Evolutionary conservation across 2,888 invertebrate genomes (phyloP).

Genomic region (Tanypteryx hageni): DNA sequence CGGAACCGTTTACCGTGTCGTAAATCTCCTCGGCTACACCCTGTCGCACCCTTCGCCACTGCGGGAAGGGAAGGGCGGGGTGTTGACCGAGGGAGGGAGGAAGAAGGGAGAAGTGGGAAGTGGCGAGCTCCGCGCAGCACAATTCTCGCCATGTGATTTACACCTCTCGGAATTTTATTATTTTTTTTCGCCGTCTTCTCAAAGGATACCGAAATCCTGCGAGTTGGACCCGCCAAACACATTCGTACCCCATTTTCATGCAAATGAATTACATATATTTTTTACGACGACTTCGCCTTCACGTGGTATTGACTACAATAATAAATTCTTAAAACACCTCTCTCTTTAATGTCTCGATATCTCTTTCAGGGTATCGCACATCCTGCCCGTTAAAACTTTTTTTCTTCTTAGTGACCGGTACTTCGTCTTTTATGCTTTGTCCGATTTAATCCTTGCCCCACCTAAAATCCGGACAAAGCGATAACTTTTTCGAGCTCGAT

Average conservation of each 20-base stretch:
- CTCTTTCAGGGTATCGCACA: background rate
- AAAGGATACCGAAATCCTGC: conserved; percentile 10
- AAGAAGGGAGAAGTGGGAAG: background rate
- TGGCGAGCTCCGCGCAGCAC: background rate
- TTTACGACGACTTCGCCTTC: conserved; percentile 9
- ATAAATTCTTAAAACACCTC: background rate
- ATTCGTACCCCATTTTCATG: conserved; percentile 29
- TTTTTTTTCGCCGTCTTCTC: conserved; percentile 13
- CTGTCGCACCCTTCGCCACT: conserved; percentile 6
- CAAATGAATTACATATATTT: conserved; percentile 32
- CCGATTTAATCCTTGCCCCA: no score
- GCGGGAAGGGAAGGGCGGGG: background rate
- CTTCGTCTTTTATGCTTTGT: background rate
- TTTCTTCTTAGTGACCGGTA: background rate
- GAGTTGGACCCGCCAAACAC: conserved; percentile 26
- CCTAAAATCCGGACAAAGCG: no score
- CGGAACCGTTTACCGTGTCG: background rate
- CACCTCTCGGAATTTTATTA: conserved; percentile 16
- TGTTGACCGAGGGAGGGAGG: background rate
- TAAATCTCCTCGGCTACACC: conserved; percentile 28
- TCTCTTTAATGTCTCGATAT: background rate
- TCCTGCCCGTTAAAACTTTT: background rate
- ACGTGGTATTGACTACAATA: background rate
- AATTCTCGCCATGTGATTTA: conserved; percentile 16
- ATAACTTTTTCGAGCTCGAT: no score